Evolutionary conservation across 2,888 invertebrate genomes (phyloP).

Genomic region (Troides helena): DNA sequence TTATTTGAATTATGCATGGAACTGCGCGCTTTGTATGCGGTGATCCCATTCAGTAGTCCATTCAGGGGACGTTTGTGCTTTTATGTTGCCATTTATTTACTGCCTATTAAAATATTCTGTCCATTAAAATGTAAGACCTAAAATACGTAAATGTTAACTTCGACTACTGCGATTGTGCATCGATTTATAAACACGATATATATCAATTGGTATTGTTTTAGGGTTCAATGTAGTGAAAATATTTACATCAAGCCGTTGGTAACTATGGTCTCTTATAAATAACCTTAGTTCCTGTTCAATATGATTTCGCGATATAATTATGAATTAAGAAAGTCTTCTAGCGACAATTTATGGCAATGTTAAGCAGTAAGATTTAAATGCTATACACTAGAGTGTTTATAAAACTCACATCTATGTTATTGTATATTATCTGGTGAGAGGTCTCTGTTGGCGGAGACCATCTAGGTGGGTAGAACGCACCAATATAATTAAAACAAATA

Average conservation of each 20-base stretch:
- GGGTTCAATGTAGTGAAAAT: conserved; percentile 6
- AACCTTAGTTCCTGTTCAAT: neutral
- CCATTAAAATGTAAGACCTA: conserved; percentile 25
- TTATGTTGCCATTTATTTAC: conserved; percentile 57
- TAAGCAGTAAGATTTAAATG: neutral
- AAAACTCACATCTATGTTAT: too few species aligned
- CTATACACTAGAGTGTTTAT: too few species aligned
- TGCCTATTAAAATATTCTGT: conserved; percentile 37
- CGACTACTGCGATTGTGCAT: conserved; percentile 10
- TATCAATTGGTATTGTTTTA: conserved; percentile 11
- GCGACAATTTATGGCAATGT: neutral
- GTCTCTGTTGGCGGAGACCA: too few species aligned
- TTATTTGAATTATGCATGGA: conserved; percentile 40
- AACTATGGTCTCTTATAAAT: neutral
- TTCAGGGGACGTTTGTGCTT: conserved; percentile 47
- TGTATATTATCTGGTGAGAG: too few species aligned
- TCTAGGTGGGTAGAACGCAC: too few species aligned
- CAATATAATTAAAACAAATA: too few species aligned
- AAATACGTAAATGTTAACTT: conserved; percentile 17
- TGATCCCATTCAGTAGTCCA: conserved; percentile 46
- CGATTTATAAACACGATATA: conserved; percentile 10
- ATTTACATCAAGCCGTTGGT: neutral
- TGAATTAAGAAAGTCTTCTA: neutral
- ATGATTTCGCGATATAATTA: neutral
- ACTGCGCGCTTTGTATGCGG: conserved; percentile 47